Conservation (phyloP, 2,797 vertebrate species). For the Synaphobranchus kaupii region DNA sequence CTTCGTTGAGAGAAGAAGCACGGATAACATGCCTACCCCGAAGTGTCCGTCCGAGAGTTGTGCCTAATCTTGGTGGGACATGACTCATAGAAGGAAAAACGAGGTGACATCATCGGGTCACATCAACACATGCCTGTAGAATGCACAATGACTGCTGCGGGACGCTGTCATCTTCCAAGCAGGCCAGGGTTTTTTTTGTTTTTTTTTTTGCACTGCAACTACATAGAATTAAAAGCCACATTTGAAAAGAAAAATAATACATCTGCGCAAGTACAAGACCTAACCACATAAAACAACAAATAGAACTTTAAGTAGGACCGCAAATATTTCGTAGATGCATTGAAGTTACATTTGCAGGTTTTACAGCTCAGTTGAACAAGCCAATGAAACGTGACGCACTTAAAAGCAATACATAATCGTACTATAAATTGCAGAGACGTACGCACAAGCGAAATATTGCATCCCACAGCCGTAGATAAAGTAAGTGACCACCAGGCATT, state of each 20-base stretch:
- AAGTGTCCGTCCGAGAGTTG: slow-evolving; percentile 55
- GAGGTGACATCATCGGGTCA: slow-evolving; percentile 74
- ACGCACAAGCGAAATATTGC: not conserved
- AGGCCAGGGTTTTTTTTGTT: not conserved
- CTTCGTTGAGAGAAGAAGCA: not conserved
- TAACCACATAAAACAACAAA: not conserved
- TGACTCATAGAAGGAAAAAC: slow-evolving; percentile 72
- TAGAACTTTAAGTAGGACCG: not conserved
- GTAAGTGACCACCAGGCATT: not conserved
- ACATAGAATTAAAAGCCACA: not conserved
- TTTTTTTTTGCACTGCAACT: not conserved
- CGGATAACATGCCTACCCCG: slow-evolving; percentile 46
- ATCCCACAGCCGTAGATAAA: not conserved
- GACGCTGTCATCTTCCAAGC: slow-evolving; percentile 8
- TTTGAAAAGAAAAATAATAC: not conserved
- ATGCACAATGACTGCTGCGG: slow-evolving; percentile 16
- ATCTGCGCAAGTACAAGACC: not conserved
- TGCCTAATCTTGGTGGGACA: slow-evolving; percentile 68
- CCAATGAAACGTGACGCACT: not conserved
- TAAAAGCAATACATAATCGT: not conserved
- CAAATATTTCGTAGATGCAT: not conserved
- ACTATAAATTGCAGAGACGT: not conserved
- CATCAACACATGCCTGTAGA: slow-evolving; percentile 56
- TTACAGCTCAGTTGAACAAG: not conserved
- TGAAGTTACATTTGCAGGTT: not conserved